Percentiles rank a stretch among this genome's conserved stretches.
phyloP scores from a whole-genome alignment of 2,797 vertebrate species.

The Mus spretus region DNA sequence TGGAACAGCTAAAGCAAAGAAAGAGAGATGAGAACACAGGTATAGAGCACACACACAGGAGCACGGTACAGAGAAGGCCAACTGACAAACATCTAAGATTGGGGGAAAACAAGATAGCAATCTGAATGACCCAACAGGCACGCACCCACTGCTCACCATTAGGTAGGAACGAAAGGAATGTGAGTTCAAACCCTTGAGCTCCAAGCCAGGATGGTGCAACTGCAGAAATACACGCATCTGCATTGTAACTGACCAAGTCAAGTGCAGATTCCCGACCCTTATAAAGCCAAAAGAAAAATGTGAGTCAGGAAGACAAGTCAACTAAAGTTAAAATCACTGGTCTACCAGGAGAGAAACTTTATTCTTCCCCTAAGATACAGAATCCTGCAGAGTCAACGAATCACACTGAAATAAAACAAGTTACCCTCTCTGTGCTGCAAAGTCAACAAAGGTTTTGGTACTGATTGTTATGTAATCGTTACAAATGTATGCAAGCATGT shows the following conservation, averaged over 20 bases:
- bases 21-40: neutral
- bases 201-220: neutral
- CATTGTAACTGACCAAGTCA: neutral
- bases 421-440: neutral
- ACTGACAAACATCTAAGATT: neutral
- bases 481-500: neutral
- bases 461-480: neutral
- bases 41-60: neutral
- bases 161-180: neutral
- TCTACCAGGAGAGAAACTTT: neutral
- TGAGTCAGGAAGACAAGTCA: neutral
- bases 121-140: neutral
- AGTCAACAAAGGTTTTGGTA: neutral
- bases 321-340: neutral
- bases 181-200: neutral
- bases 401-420: neutral
- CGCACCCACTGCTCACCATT: neutral
- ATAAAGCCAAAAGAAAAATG: conserved; percentile 10
- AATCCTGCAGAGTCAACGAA: neutral
- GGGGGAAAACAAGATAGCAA: conserved; percentile 4
- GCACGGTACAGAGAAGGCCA: neutral
- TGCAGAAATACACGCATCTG: neutral
- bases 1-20: conserved; percentile 1
- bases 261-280: neutral
- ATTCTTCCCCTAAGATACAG: neutral